These are phyloP conservation scores for Chelonoidis abingdonii DNA, from an alignment of 2,113 vertebrate species.

Conservation along the genomic window DNA sequence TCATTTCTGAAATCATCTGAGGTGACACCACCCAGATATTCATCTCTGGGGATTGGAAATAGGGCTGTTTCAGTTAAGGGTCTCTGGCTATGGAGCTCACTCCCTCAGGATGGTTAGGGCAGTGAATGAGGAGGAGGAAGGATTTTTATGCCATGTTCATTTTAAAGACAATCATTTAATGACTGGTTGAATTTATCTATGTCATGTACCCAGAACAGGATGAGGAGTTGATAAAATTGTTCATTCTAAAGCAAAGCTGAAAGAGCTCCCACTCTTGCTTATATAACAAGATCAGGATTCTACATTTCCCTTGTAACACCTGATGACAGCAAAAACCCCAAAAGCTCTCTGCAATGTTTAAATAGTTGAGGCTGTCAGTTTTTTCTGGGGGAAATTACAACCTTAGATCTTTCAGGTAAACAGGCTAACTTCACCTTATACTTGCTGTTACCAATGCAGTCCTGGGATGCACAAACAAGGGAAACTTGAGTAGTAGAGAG, in stretches of 20 bases:
- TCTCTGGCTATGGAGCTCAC: accelerated
- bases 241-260: background rate
- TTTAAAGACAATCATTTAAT: background rate
- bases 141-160: background rate
- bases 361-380: background rate
- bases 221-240: accelerated
- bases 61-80: background rate
- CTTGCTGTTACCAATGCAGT: background rate
- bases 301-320: background rate
- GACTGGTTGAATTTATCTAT: background rate
- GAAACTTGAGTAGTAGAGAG: background rate
- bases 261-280: background rate
- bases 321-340: background rate
- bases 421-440: background rate
- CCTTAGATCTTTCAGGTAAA: background rate
- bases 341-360: background rate
- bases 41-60: background rate
- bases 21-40: background rate
- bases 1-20: background rate
- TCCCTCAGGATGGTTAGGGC: accelerated
- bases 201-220: background rate
- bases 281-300: background rate
- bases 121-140: background rate
- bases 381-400: background rate
- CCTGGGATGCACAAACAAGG: background rate